phyloP scores from a whole-genome alignment of 1,140 invertebrate species.

The Gryllus bimaculatus region DNA sequence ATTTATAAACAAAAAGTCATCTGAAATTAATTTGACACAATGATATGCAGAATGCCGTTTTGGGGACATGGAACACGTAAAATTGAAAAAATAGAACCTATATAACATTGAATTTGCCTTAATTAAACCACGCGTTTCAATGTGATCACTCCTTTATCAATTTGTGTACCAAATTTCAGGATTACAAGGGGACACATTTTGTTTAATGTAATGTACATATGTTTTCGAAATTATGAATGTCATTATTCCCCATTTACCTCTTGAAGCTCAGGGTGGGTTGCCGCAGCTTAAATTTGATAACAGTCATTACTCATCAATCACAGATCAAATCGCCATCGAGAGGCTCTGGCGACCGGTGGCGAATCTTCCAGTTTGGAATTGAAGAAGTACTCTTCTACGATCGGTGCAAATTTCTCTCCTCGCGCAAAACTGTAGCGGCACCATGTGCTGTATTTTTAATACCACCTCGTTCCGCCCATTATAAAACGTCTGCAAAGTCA shows the following conservation, averaged over 20 bases:
- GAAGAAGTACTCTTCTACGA: too few species aligned
- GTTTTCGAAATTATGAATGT: neutral
- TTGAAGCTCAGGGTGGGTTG: neutral
- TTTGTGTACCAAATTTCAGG: neutral
- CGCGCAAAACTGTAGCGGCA: too few species aligned
- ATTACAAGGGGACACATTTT: neutral
- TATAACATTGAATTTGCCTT: neutral
- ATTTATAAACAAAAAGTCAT: too few species aligned
- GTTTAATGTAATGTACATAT: constrained; percentile 1
- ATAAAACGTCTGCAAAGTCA: too few species aligned
- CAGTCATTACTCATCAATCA: neutral
- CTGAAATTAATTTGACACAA: too few species aligned
- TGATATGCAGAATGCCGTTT: too few species aligned
- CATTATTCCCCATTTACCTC: neutral
- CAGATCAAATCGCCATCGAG: neutral
- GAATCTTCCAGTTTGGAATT: too few species aligned
- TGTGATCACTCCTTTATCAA: neutral
- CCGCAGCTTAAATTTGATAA: neutral
- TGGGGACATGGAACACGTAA: neutral
- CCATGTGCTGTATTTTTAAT: too few species aligned
- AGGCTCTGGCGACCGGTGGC: too few species aligned
- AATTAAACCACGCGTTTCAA: neutral
- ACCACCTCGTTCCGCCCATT: too few species aligned
- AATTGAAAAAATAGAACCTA: neutral
- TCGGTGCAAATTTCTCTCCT: too few species aligned